Conservation (phyloP, 2,888 invertebrate genomes). For the Vesta saturnalis region DNA sequence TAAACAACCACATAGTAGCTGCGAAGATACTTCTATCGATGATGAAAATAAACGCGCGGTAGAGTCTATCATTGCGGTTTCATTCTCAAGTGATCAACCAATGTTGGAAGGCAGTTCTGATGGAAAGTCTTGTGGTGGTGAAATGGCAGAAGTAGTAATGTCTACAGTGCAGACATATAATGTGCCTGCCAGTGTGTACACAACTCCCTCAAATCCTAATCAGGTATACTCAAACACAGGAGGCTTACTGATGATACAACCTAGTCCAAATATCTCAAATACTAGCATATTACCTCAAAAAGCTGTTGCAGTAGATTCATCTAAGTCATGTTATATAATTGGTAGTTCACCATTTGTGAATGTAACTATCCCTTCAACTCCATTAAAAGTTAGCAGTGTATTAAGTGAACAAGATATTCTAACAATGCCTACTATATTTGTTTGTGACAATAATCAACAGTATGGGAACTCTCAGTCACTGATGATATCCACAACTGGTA, state of each 20-base stretch:
- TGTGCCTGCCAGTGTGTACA: background rate
- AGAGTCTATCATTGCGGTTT: conserved; percentile 25
- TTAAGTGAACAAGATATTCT: conserved; percentile 55
- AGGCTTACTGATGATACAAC: conserved; percentile 43
- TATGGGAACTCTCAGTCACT: conserved; percentile 13
- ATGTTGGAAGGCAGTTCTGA: background rate
- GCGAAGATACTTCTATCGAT: conserved; percentile 6
- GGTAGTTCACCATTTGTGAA: conserved; percentile 41
- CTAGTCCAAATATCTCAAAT: conserved; percentile 23
- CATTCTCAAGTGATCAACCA: background rate
- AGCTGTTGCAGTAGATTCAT: conserved; percentile 19
- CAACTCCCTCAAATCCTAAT: conserved; percentile 29
- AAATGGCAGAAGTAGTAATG: background rate
- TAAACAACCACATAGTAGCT: background rate
- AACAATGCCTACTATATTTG: conserved; percentile 57
- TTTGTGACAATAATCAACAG: conserved; percentile 36
- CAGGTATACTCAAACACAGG: conserved; percentile 40
- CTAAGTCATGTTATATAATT: conserved; percentile 41
- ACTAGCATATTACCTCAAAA: conserved; percentile 21
- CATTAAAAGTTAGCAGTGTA: conserved; percentile 32
- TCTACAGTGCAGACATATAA: background rate
- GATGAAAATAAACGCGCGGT: conserved; percentile 28
- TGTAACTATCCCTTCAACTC: conserved; percentile 34
- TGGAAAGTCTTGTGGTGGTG: background rate
- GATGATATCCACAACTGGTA: conserved; percentile 19